Percentiles rank a stretch among this genome's conserved stretches.
These are phyloP conservation scores for Plumapathes pennacea DNA, from an alignment of 92 coral and sea anemone species.

Conservation along the genomic window DNA sequence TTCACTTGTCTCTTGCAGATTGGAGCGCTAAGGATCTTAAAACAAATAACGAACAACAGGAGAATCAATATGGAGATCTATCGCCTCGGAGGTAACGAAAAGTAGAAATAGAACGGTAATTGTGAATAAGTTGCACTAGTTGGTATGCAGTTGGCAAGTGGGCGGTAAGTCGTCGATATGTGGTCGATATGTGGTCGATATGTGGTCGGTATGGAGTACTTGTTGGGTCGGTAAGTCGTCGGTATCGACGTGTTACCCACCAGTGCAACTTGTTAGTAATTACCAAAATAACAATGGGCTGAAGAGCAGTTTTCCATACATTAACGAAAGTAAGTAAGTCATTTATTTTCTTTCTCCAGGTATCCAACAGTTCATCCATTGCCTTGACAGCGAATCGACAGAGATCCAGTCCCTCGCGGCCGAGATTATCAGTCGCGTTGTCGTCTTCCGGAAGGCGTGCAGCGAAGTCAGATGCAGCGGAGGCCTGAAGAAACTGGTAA, in stretches of 20 bases:
- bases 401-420: conserved; percentile 80
- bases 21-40: conserved; percentile 66
- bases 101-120: too few relatives aligned
- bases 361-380: conserved; percentile 70
- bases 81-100: conserved; percentile 68
- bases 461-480: conserved; percentile 46
- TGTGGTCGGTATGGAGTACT: too few relatives aligned
- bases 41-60: conserved; percentile 53
- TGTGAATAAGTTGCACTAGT: too few relatives aligned
- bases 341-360: conserved; percentile 37
- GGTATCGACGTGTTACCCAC: too few relatives aligned
- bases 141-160: too few relatives aligned
- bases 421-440: conserved; percentile 53
- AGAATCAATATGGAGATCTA: conserved; percentile 63
- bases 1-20: conserved; percentile 45
- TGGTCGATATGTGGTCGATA: too few relatives aligned
- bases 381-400: conserved; percentile 55
- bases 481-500: conserved; percentile 72
- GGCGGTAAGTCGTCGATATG: too few relatives aligned
- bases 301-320: too few relatives aligned
- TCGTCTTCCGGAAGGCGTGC: conserved; percentile 71
- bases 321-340: too few relatives aligned
- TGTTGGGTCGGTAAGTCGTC: too few relatives aligned
- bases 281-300: too few relatives aligned
- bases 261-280: too few relatives aligned